Percentiles rank a stretch among this genome's conserved stretches.
Evolutionary conservation across 2,888 invertebrate genomes (phyloP).

Genomic region (Drosophila acutilabella): DNA sequence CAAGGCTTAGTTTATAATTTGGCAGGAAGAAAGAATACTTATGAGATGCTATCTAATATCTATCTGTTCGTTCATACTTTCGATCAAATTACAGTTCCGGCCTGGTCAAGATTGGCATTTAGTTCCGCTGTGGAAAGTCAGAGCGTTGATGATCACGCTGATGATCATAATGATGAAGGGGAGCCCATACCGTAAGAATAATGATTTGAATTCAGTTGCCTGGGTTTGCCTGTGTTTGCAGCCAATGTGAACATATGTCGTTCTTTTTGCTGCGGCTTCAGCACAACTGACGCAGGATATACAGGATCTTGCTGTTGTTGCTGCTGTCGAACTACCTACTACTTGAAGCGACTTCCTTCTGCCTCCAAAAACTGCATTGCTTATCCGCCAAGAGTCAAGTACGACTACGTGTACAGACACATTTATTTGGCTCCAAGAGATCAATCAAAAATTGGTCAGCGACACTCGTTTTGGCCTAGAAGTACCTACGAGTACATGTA

Average conservation of each 20-base stretch:
- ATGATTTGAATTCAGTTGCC: slow-evolving; percentile 54
- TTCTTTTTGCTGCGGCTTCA: slow-evolving; percentile 62
- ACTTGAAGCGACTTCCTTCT: slow-evolving; percentile 40
- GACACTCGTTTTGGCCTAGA: slow-evolving; percentile 35
- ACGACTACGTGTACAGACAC: background rate
- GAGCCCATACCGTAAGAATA: slow-evolving; percentile 54
- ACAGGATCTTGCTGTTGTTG: slow-evolving; percentile 57
- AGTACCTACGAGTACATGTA: background rate
- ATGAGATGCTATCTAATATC: slow-evolving; percentile 71
- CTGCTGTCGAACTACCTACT: slow-evolving; percentile 58
- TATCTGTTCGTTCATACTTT: slow-evolving; percentile 62
- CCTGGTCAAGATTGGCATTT: slow-evolving; percentile 70
- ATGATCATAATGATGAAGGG: slow-evolving; percentile 27
- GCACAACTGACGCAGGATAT: slow-evolving; percentile 80
- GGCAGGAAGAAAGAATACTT: slow-evolving; percentile 66
- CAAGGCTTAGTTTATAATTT: slow-evolving; percentile 60
- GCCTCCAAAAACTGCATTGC: slow-evolving; percentile 30
- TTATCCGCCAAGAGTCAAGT: slow-evolving; percentile 7
- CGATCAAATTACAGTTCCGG: slow-evolving; percentile 84
- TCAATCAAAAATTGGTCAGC: slow-evolving; percentile 60
- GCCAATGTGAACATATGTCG: slow-evolving; percentile 68
- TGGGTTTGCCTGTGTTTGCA: slow-evolving; percentile 2
- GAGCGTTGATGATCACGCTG: slow-evolving; percentile 15
- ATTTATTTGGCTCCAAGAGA: slow-evolving; percentile 41
- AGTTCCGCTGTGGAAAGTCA: slow-evolving; percentile 61